These are phyloP conservation scores for Galaxea fascicularis DNA, from an alignment of 92 coral and sea anemone genomes.

Conservation along the genomic window DNA sequence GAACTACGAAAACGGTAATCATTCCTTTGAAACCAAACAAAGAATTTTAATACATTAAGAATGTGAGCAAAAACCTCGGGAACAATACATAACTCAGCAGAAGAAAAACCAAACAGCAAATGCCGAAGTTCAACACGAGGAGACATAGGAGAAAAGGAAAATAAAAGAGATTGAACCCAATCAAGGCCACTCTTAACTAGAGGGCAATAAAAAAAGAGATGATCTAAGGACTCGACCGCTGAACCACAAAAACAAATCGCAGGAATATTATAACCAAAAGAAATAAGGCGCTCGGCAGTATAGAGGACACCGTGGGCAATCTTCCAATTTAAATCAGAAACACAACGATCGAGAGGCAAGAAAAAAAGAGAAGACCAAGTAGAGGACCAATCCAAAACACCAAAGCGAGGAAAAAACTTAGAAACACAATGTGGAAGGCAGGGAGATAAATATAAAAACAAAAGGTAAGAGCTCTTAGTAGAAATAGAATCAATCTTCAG, in stretches of 20 bases:
- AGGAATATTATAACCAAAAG: slow-evolving; percentile 20
- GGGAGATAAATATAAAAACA: not conserved
- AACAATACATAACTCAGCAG: not conserved
- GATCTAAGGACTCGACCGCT: not conserved
- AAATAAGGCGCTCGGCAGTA: slow-evolving; percentile 15
- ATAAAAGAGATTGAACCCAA: slow-evolving; percentile 4
- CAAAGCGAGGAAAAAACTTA: not conserved
- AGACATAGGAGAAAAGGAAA: not conserved
- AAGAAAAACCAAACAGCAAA: slow-evolving; percentile 39
- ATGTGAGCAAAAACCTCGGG: slow-evolving; percentile 15
- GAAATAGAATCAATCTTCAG: not conserved
- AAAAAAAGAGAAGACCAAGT: slow-evolving; percentile 20
- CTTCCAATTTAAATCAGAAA: slow-evolving; percentile 24
- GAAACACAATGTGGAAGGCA: not conserved
- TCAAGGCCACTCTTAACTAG: slow-evolving; percentile 10
- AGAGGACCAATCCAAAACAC: slow-evolving; percentile 18
- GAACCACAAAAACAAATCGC: slow-evolving; percentile 27
- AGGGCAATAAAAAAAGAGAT: slow-evolving; percentile 34
- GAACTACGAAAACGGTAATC: slow-evolving; percentile 34
- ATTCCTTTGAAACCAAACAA: slow-evolving; percentile 15
- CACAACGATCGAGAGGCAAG: slow-evolving; percentile 12
- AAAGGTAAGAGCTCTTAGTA: not conserved
- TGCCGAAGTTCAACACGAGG: not conserved
- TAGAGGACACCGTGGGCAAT: slow-evolving; percentile 53
- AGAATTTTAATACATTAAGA: not conserved